Base-by-base conservation (phyloP, 2,113 vertebrate species). In the Actenoides hombroni region DNA sequence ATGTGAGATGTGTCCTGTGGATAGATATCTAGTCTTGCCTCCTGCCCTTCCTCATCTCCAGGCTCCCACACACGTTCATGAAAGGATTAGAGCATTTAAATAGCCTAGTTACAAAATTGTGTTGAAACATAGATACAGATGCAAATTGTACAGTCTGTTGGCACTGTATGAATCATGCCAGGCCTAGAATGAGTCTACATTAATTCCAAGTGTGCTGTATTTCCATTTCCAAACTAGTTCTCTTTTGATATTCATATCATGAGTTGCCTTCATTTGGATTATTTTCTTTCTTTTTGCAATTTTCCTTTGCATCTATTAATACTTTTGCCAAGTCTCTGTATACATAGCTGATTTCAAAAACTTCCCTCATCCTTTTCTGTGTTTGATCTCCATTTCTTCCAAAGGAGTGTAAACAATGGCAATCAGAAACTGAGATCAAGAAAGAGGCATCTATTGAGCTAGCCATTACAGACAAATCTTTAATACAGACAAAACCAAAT, bases 221-320 rank as follows among this genome's bases (percentile, higher is more conserved):
- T 94, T 92, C 78, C 82, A 95, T 95, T 96, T 95, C 75, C 86
- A 96, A 81, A 86, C 48, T 60, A 37, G 48, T 81, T 83, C 57
- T 61, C 68, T 90, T 96, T 95, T 91, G 83, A 92, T 90, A 96
- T 90, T 90, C 84, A 82, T 76, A 85, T 90, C 83, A 61, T 13
- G 48, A 94, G 23, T 93, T 92, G 54, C 44, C 93, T 86, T 91
- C 68, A 86, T 92, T 88, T 96, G 88, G 80, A 74, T 90, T 65
- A 68, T 83, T 94, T 94, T 80, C 11, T 26, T 59, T 70, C 42
- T 61, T 69, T 64, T 89, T 96, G 35, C 3, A 40, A 17, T 88
- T 74, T 96, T 82, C 24, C 48, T 87, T 92, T 88, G 51, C 71
- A 95, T 90, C 49, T 77, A 59, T 79, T 91, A 90, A 92, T 91